phyloP scores from a whole-genome alignment of 1,140 invertebrate genomes.

The Drosophila simulans region DNA sequence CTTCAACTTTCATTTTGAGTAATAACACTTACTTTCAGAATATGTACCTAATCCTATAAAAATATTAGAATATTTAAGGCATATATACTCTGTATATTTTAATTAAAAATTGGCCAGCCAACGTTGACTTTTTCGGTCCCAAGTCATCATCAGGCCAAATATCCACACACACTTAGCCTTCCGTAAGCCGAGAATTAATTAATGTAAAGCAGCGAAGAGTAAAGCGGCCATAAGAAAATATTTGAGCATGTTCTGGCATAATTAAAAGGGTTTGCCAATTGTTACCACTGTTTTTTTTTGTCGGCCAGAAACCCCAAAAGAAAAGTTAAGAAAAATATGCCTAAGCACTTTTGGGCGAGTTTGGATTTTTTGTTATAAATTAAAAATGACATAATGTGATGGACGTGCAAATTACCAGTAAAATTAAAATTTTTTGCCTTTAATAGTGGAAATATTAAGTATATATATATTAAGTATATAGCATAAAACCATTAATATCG shows the following conservation, averaged over 20 bases:
- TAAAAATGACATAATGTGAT: neutral
- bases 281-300: conserved; percentile 16
- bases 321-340: conserved; percentile 34
- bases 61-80: conserved; percentile 18
- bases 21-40: no score
- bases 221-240: conserved; percentile 75
- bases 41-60: no score
- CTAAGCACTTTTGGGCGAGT: conserved; percentile 35
- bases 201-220: conserved; percentile 55
- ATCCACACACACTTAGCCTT: conserved; percentile 32
- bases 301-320: conserved; percentile 5
- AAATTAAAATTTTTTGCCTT: neutral
- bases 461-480: no score
- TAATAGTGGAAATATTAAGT: no score
- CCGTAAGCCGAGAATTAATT: conserved; percentile 72
- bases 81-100: conserved; percentile 73
- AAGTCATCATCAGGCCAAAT: conserved; percentile 64
- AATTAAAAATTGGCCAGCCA: conserved; percentile 68
- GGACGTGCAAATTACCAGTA: conserved; percentile 3
- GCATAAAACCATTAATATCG: no score
- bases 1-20: no score
- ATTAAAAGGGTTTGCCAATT: conserved; percentile 66
- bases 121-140: conserved; percentile 64
- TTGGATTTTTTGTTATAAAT: conserved; percentile 28
- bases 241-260: conserved; percentile 79